A percentile compares a stretch with the other conserved stretches of the same genome.
These are phyloP conservation scores for Macrophya alboannulata DNA, from an alignment of 2,888 invertebrate species.

Conservation along the genomic window DNA sequence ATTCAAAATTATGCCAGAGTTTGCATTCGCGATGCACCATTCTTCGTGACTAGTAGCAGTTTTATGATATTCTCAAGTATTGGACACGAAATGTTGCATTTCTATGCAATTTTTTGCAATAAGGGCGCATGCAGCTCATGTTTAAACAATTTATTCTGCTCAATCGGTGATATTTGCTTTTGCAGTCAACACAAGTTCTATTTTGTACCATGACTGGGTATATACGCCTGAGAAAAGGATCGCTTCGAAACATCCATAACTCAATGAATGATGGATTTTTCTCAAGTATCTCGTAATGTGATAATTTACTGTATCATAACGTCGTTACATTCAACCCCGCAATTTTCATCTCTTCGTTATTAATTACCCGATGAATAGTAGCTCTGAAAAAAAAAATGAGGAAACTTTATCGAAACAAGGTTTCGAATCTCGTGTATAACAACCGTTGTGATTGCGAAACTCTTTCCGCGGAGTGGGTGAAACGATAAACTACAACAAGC, in stretches of 20 bases:
- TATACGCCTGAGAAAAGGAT: neutral
- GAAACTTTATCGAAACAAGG: neutral
- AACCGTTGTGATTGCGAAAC: neutral
- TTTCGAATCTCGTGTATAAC: neutral
- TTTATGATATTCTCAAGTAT: too few species aligned
- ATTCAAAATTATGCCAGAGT: too few species aligned
- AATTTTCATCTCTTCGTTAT: neutral
- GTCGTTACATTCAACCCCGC: neutral
- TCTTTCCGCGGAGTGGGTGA: neutral
- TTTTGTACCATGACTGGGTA: neutral
- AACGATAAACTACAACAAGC: constrained; percentile 18
- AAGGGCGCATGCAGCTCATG: neutral
- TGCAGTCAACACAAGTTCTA: neutral
- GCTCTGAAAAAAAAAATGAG: too few species aligned
- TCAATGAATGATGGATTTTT: neutral
- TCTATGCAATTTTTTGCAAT: too few species aligned
- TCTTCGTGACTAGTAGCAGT: too few species aligned
- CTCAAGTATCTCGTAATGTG: neutral
- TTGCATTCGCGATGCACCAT: too few species aligned
- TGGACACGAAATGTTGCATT: too few species aligned
- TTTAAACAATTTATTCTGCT: neutral
- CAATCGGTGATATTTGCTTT: neutral
- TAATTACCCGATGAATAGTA: neutral
- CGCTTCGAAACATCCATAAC: neutral
- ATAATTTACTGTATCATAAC: neutral